Percentiles rank a stretch among this genome's conserved stretches.
Conservation (phyloP, 2,113 vertebrate genomes). For the Gymnogyps californianus region DNA sequence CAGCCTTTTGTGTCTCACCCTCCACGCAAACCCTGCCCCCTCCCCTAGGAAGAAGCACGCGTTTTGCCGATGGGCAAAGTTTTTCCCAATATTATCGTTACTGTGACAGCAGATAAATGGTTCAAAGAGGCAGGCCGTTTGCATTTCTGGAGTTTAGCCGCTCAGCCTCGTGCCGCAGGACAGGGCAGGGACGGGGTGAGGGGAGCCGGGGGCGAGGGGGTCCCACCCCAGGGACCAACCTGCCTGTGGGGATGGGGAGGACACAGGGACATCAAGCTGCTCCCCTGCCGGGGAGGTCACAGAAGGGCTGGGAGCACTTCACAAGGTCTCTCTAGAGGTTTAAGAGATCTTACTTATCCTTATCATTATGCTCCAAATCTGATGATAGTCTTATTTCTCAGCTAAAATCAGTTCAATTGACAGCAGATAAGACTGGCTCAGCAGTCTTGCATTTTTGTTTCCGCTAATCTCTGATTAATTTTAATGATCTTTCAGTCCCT, state of each 20-base stretch:
- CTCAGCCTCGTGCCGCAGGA: not conserved
- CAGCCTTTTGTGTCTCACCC: not conserved
- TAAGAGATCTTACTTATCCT: slow-evolving; percentile 48
- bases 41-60: rapidly evolving
- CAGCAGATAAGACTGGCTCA: slow-evolving; percentile 59
- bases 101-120: not conserved
- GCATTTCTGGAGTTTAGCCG: not conserved
- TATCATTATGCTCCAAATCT: slow-evolving; percentile 57
- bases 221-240: not conserved
- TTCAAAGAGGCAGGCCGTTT: rapidly evolving
- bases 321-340: slow-evolving; percentile 25
- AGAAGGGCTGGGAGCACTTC: not conserved
- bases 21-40: not conserved
- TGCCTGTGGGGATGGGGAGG: rapidly evolving
- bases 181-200: not conserved
- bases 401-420: slow-evolving; percentile 52
- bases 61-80: not conserved
- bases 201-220: not conserved
- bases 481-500: slow-evolving; percentile 57
- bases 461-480: slow-evolving; percentile 59
- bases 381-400: slow-evolving; percentile 42
- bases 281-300: not conserved
- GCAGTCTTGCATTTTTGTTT: slow-evolving; percentile 36
- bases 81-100: not conserved
- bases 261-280: not conserved